Conservation (phyloP, 2,797 vertebrate species). For the Ptychobarbus kaznakovi region DNA sequence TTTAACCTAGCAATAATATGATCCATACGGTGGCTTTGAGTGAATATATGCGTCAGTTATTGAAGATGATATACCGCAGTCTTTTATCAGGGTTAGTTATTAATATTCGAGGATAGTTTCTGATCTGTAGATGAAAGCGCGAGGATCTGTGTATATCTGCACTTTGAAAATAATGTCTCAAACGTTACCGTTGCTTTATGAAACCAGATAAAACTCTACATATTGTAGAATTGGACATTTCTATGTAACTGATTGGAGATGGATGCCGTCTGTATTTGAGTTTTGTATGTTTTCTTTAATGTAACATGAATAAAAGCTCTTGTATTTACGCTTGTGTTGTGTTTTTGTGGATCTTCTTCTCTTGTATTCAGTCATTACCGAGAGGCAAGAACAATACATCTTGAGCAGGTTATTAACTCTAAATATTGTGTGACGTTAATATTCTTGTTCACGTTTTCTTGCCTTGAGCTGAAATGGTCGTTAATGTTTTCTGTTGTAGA, state of each 20-base stretch:
- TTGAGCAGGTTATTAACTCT: not conserved
- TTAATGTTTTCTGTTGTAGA: too few relatives aligned
- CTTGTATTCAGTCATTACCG: not conserved
- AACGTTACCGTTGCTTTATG: not conserved
- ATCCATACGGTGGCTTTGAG: conserved; percentile 21
- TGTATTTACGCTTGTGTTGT: conserved; percentile 63
- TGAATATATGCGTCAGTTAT: conserved; percentile 41
- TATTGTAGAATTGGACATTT: conserved; percentile 62
- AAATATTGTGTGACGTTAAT: too few relatives aligned
- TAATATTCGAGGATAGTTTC: not conserved
- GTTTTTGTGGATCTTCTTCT: not conserved
- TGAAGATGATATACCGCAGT: not conserved
- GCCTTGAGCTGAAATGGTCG: not conserved
- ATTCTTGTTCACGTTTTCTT: too few relatives aligned
- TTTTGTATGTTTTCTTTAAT: conserved; percentile 76
- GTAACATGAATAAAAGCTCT: conserved; percentile 75
- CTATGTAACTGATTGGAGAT: conserved; percentile 56
- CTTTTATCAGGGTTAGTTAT: not conserved
- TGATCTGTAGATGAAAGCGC: not conserved
- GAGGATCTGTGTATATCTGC: not conserved
- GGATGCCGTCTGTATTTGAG: conserved; percentile 66
- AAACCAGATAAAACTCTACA: conserved; percentile 7
- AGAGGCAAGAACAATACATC: not conserved
- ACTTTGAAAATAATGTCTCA: not conserved
- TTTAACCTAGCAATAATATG: conserved; percentile 75